Evolutionary conservation across 2,113 vertebrate genomes (phyloP).

Genomic region (Aptenodytes forsteri): DNA sequence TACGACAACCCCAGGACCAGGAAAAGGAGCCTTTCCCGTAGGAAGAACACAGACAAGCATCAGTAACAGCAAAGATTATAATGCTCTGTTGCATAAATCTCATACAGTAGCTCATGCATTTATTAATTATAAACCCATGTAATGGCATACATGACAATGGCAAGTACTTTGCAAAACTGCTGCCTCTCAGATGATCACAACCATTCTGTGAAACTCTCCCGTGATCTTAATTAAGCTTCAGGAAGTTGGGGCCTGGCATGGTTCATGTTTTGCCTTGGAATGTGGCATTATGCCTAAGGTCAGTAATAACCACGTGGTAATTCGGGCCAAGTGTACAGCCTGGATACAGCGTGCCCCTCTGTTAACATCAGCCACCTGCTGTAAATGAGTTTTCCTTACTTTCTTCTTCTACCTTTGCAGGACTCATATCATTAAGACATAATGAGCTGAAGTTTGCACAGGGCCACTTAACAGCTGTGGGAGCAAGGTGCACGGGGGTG

Average conservation of each 20-base stretch:
- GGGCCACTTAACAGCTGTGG: not conserved
- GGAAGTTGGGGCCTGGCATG: not conserved
- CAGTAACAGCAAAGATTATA: not conserved
- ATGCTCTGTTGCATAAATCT: not conserved
- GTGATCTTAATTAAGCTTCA: not conserved
- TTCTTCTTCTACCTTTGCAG: not conserved
- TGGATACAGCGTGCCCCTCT: not conserved
- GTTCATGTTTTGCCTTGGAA: not conserved
- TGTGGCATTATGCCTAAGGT: not conserved
- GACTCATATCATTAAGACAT: not conserved
- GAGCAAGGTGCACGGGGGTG: not conserved
- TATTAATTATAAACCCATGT: not conserved
- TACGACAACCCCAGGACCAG: not conserved
- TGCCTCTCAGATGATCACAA: not conserved
- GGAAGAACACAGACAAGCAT: not conserved
- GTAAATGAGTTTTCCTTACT: not conserved
- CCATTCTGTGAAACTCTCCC: not conserved
- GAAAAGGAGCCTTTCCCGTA: not conserved
- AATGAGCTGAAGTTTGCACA: not conserved
- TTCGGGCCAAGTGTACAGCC: rapidly evolving
- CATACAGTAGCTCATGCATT: not conserved
- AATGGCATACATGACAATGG: not conserved
- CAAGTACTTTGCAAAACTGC: not conserved
- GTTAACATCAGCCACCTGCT: not conserved
- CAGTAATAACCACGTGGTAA: not conserved